Base-by-base conservation (phyloP, 2,888 invertebrate genomes). In the Orthosia cruda region DNA sequence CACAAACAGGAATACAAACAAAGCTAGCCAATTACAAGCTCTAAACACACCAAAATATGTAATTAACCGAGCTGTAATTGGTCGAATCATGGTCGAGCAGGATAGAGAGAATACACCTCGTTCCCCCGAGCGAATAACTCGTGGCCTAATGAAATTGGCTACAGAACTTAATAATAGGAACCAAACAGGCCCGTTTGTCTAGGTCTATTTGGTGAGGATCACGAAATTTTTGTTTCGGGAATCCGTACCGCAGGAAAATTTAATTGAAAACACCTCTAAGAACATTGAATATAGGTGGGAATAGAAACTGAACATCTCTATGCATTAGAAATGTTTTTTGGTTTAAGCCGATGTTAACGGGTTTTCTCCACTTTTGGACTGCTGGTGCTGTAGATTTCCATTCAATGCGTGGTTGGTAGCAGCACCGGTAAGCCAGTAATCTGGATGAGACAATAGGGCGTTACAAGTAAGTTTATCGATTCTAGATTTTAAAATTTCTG, bases 81-180 rank as follows among this genome's bases (percentile, higher is more conserved):
- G 76, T 69, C 66, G 75, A 80, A 81, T 84, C 75, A 73, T 79
- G 72, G 80, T 61, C 54, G 63, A 74, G 66, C 67, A 67, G 78
- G 61, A 84, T 79, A 82, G 80, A 77, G 80, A 81, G 84, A 72
- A 79, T 64, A 59, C 57, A 79, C 73, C 55, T 76, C 62, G 66
- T 77, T 85, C 87, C 86, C 86, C 78, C 71, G 77, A 86, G 85
- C 82, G 81, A 83, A 85, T 87, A 90, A 88, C 86, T 88, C 85
- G 79, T 78, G 74, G 72, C 49, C 86, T 89, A 91, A 92, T 92
- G 88, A 91, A 92, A 92, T 91, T 90, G 91, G 83, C 84, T 78
- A 78, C 86, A 85, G 90, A 89, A 91, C 90, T 91, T 89, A 91
- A 91, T 91, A 91, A 90, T 91, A 90, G 87, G 88, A 85, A 88